Evolutionary conservation across 2,113 vertebrate genomes (phyloP), one percentile per base, ranked within the genome.

Genomic region (Lepus americanus): DNA sequence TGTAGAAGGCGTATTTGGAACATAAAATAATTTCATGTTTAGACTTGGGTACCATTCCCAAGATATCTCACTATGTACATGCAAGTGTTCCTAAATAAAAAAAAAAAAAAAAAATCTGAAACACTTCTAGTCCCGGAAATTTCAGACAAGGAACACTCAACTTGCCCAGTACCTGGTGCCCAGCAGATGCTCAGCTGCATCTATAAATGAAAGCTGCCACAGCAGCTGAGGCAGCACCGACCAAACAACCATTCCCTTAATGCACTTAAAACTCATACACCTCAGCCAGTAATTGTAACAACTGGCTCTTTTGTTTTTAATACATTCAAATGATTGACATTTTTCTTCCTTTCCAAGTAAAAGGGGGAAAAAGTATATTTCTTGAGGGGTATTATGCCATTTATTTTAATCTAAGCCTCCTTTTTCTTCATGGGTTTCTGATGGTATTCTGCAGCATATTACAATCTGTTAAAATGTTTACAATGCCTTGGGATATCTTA

Each of bases 301-400:
- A 83, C 23, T 83, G 49, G 29, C 73, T 81, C 33, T 61, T 82
- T 19, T 83, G 55, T 64, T 83, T 92, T 81, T 79, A 87, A 39
- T 83, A 33, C 82, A 81, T 12, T 64, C 64, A 92, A 85, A 72
- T 36, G 44, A 82, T 36, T 64, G 67, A 53, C 74, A 69, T 89
- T 67, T 27, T 94, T 29, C 88, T 94, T 53, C 44, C 89, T 5
- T 83, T 83, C 12, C 44, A 89, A 86, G 64, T 27, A 79, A 89
- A 33, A 29, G 36, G 7, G 22, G 23, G 9, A 8, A n/a, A 33
- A 39, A 1, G 17, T 8, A 3, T 70, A 78, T 76, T 77, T 66
- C 51, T 69, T 5, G 6, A 90, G 36, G 23, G 19, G 63, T 9
- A 55, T 73, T 95, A 74, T 82, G 77, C 12, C 66, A 79, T 64